Evolutionary conservation across 2,113 vertebrate genomes (phyloP), one percentile per base, ranked within the genome.

Genomic region (Pelusios castaneus): DNA sequence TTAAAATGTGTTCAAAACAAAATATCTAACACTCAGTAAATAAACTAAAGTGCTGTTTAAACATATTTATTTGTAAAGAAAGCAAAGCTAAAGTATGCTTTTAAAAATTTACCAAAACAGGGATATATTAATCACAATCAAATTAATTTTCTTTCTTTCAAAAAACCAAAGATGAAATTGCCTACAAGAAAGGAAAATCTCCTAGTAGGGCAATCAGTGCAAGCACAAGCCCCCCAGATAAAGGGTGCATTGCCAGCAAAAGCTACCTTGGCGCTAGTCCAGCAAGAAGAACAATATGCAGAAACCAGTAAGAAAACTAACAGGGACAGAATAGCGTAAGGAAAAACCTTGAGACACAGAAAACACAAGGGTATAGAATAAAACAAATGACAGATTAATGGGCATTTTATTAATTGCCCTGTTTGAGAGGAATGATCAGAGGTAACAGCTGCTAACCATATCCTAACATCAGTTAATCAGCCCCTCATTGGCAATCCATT

Each of bases 231-330:
- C 51, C n/a, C n/a, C 82, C 58, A 94, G 90, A 96, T 94, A 89
- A 91, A 92, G 25, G 2, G 38, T 92, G 3, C 38, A 1, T 90
- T 95, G 93, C 83, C 96, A 95, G 93, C 85, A 95, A 95, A 95
- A 94, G 87, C n/a, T 91, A 94, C 92, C 94, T 96, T 97, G 93
- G 70, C 93, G 89, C 89, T 93, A 96, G 91, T 1, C 29, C 75
- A 92, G 51, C 67, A 96, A 91, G 56, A 78, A 85, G 80, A 96
- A 91, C 78, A 93, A 76, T 73, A 93, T 78, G 54, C 47, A 95
- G 67, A 95, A 96, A 80, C 3, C 25, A 75, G 83, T 94, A 87
- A 86, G 45, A 80, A 90, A 54, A 92, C 58, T 94, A 92, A 87
- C 54, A 87, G 3, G 83, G 38, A 63, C 1, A 10, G 27, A 29